Evolutionary conservation across 2,888 invertebrate species (phyloP).

Genomic region (Chrysolina haemoptera): DNA sequence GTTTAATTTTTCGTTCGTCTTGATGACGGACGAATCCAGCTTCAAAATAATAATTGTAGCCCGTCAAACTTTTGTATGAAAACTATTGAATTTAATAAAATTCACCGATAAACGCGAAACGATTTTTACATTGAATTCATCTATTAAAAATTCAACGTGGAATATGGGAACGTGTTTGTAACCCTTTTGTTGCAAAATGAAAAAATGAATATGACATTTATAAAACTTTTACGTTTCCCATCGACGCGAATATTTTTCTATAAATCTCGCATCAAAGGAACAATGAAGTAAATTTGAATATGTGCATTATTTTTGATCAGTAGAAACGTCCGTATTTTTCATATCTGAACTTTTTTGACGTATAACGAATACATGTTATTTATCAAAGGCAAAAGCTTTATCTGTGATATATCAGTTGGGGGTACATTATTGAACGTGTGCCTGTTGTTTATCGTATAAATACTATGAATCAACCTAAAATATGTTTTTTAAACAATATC

Average conservation of each 20-base stretch:
- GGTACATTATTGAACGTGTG: neutral
- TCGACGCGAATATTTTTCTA: slow-evolving; percentile 5
- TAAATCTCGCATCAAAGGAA: neutral
- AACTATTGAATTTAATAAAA: no score
- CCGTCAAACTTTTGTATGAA: no score
- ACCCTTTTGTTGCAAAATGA: neutral
- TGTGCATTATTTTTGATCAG: neutral
- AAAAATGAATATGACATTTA: neutral
- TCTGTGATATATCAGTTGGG: neutral
- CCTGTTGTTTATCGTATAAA: neutral
- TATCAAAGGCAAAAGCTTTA: neutral
- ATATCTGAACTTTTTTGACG: neutral
- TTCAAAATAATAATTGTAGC: no score
- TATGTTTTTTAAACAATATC: neutral
- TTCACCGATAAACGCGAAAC: neutral
- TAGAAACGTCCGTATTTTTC: slow-evolving; percentile 13
- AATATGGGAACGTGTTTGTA: neutral
- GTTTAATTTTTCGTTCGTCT: no score
- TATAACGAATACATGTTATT: slow-evolving; percentile 14
- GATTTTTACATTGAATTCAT: neutral
- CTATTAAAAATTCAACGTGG: neutral
- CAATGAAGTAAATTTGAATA: neutral
- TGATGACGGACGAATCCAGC: no score
- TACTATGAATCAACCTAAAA: neutral
- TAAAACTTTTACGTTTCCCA: neutral